A percentile compares a stretch with the other conserved stretches of the same genome.
phyloP scores from a whole-genome alignment of 2,113 vertebrate genomes.

The Pelecanus crispus region DNA sequence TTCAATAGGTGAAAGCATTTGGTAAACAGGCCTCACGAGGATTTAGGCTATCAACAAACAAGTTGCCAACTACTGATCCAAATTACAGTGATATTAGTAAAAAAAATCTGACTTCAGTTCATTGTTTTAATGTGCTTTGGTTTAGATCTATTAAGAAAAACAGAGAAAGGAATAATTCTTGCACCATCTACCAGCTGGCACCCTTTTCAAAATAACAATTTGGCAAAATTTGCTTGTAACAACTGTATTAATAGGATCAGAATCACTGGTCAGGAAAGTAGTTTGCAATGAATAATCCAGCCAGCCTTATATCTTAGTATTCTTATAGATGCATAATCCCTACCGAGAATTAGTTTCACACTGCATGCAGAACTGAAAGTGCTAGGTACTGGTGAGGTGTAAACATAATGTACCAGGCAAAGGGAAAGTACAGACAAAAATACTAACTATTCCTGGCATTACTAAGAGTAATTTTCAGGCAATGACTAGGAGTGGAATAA shows the following conservation, averaged over 20 bases:
- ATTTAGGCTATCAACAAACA: not conserved
- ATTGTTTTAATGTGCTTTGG: not conserved
- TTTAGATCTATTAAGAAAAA: not conserved
- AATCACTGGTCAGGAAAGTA: not conserved
- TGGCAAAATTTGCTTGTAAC: not conserved
- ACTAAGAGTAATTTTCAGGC: not conserved
- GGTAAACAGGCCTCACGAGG: not conserved
- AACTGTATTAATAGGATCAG: not conserved
- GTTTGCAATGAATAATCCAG: not conserved
- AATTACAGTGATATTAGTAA: not conserved
- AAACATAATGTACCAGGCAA: not conserved
- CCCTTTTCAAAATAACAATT: fast-evolving
- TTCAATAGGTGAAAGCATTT: not conserved
- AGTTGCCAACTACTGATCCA: not conserved
- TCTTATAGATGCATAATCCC: not conserved
- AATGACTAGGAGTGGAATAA: not conserved
- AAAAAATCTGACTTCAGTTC: not conserved
- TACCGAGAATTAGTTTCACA: not conserved
- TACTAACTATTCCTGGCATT: not conserved
- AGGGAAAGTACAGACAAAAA: not conserved
- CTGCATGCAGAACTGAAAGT: not conserved
- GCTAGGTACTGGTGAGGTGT: not conserved
- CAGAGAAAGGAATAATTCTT: not conserved
- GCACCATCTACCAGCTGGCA: not conserved
- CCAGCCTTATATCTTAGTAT: not conserved